A percentile compares a stretch with the other conserved stretches of the same genome.
Evolutionary conservation across 2,797 vertebrate genomes (phyloP).

Genomic region (Ctenosaura bakeri): DNA sequence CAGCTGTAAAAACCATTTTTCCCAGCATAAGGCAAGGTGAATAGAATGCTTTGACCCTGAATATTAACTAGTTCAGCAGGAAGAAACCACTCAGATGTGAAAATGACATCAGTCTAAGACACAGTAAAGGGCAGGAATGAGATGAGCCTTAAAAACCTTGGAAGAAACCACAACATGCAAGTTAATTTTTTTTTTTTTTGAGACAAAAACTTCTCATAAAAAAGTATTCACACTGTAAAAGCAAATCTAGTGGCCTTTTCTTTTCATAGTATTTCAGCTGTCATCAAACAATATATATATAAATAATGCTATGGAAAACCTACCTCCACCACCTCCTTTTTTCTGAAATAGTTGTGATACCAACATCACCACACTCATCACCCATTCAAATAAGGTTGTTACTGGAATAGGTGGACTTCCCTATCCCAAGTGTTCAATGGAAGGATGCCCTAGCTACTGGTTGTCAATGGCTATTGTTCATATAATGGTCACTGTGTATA

Average conservation of each 20-base stretch:
- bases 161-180: constrained; percentile 10
- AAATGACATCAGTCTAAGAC: constrained; percentile 52
- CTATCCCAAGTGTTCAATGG: no score
- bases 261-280: not conserved
- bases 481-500: not conserved
- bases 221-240: not conserved
- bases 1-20: constrained; percentile 45
- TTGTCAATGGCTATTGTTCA: not conserved
- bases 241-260: not conserved
- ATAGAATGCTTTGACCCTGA: constrained; percentile 44
- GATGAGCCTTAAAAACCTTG: constrained; percentile 20
- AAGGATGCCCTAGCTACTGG: no score
- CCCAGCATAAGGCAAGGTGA: constrained; percentile 49
- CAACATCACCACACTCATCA: not conserved
- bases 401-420: no score
- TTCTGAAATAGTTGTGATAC: accelerated
- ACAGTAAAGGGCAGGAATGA: constrained; percentile 45
- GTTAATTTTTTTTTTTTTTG: not conserved
- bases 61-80: constrained; percentile 57
- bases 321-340: not conserved
- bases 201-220: not conserved
- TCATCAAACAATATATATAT: no score
- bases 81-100: constrained; percentile 50
- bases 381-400: not conserved
- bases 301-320: no score